phyloP scores from a whole-genome alignment of 2,797 vertebrate species.

The Picus viridis region DNA sequence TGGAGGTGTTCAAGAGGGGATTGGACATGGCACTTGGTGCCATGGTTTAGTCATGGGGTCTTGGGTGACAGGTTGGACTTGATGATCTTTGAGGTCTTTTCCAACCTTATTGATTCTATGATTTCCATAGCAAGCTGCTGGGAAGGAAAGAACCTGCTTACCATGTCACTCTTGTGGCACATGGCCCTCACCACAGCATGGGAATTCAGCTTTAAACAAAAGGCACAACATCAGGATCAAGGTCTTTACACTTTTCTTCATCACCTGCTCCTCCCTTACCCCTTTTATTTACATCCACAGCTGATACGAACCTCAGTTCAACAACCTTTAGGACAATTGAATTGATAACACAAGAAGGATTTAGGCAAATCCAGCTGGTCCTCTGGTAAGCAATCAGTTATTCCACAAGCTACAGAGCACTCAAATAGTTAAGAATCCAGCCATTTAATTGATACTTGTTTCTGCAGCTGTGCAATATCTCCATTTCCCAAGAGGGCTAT shows the following conservation, averaged over 20 bases:
- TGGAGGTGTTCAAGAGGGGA: no score
- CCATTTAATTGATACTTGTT: conserved; percentile 70
- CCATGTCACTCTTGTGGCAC: not conserved
- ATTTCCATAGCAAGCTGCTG: not conserved
- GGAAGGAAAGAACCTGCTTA: not conserved
- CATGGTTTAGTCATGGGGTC: no score
- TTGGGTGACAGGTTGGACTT: no score
- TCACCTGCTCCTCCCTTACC: not conserved
- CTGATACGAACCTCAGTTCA: not conserved
- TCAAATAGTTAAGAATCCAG: conserved; percentile 60
- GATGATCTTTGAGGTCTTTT: no score
- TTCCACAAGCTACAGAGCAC: conserved; percentile 40
- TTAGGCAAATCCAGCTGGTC: conserved; percentile 27
- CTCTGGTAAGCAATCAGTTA: conserved; percentile 58
- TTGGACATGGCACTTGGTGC: no score
- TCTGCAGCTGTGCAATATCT: conserved; percentile 50
- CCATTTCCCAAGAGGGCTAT: conserved; percentile 58
- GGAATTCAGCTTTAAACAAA: not conserved
- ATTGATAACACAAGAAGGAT: conserved; percentile 11
- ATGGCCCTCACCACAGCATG: not conserved
- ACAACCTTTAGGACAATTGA: not conserved
- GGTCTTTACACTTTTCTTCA: not conserved
- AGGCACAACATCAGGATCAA: fast-evolving
- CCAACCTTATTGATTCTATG: no score
- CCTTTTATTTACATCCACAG: not conserved